Evolutionary conservation across 1,140 invertebrate species (phyloP).

Genomic region (Eubasilissa regina): DNA sequence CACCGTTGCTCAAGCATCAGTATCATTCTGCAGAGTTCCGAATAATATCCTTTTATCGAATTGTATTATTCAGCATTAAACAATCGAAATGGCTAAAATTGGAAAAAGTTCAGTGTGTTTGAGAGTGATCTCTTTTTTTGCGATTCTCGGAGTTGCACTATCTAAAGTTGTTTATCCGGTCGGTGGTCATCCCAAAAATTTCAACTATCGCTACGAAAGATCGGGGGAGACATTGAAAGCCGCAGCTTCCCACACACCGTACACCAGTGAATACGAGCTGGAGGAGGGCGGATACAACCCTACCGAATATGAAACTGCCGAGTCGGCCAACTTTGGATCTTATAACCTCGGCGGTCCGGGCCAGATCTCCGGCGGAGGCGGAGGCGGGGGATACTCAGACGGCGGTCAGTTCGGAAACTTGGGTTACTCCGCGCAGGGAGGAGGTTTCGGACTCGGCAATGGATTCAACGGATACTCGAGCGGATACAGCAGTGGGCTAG

Average conservation of each 20-base stretch:
- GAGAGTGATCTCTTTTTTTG: slow-evolving; percentile 22
- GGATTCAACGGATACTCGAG: slow-evolving; percentile 62
- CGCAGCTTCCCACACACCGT: slow-evolving; percentile 63
- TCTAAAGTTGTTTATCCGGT: slow-evolving; percentile 14
- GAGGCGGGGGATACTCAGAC: slow-evolving; percentile 47
- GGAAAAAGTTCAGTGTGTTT: slow-evolving; percentile 27
- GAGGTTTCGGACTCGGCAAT: slow-evolving; percentile 64
- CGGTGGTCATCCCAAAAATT: slow-evolving; percentile 48
- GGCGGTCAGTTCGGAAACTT: slow-evolving; percentile 51
- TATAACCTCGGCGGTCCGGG: slow-evolving; percentile 57
- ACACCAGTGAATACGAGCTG: slow-evolving; percentile 68
- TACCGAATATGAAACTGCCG: slow-evolving; percentile 65
- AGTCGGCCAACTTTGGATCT: slow-evolving; percentile 67
- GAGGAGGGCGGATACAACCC: slow-evolving; percentile 70
- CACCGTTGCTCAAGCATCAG: slow-evolving; percentile 49
- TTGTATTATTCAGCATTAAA: too few species aligned
- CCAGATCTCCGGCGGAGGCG: slow-evolving; percentile 8
- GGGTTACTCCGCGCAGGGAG: slow-evolving; percentile 50
- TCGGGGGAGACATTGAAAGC: slow-evolving; percentile 50
- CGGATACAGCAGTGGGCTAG: slow-evolving; percentile 64
- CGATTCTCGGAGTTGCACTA: slow-evolving; percentile 23
- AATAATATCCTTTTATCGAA: slow-evolving; percentile 29
- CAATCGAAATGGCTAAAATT: slow-evolving; percentile 38
- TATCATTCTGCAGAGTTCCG: slow-evolving; percentile 33
- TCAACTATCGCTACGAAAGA: slow-evolving; percentile 55